Base-by-base conservation (phyloP, 1,140 invertebrate species). In the Druon quercuslanigerum region DNA sequence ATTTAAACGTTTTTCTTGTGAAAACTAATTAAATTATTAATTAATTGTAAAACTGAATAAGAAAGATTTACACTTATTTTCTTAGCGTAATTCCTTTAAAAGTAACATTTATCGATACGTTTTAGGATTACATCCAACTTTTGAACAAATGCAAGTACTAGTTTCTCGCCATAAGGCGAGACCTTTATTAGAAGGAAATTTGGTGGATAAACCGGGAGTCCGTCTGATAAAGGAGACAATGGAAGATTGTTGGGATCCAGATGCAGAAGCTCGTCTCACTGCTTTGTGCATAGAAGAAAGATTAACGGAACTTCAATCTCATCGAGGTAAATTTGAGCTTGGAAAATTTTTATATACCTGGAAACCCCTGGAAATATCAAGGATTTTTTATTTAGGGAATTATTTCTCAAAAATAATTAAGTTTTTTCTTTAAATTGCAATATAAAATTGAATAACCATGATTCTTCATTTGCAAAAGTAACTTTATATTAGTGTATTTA, bases 211-310 rank as follows among this genome's bases (percentile, higher is more conserved):
- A 73, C 94, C 94, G 1, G 94, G 96, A 19, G 92, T 95, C 6
- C 93, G 95, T 78, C 92, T 96, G 19, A 93, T 98, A 51, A 94
- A 94, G 76, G 97, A 98, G 92, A 98, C 97, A 0, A 96, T 98
- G 80, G 96, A 98, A 89, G 97, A 98, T 87, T 98, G 97, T 91
- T 98, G 97, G 97, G 97, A 98, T 90, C 95, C 97, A 76, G 97
- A 98, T 90, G 96, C 97, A 0, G 97, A 98, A 86, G 97, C 97
- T 9, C 94, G 97, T 78, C 91, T 98, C 51, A 98, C 97, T 13
- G 96, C 97, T 3, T 92, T 98, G 9, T 98, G 97, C 90, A 97
- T 98, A 11, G 96, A 97, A 83, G 97, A 98, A 89, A 92, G 97
- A 46, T 92, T 98, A 81, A 91, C 93, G 25, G 96, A 98, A 87